These are phyloP conservation scores for Tanytarsus gracilentus DNA, from an alignment of 2,888 invertebrate genomes.

Conservation along the genomic window DNA sequence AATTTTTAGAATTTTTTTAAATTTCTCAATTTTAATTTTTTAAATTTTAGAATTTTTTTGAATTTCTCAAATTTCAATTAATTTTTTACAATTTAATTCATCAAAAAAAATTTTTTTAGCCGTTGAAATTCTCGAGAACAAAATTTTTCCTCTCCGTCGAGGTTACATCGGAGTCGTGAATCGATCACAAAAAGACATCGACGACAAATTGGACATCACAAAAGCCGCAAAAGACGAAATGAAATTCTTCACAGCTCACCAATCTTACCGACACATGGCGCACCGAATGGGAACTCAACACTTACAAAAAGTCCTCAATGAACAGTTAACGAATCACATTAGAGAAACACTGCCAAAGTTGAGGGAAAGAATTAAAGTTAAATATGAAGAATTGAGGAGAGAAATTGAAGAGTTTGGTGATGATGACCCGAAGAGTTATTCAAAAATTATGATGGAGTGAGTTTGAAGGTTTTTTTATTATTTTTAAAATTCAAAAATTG, in stretches of 20 bases:
- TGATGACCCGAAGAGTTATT: background rate
- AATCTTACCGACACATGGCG: slow-evolving; percentile 92
- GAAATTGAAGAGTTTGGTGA: background rate
- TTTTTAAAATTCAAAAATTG: slow-evolving; percentile 15
- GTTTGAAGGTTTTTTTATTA: background rate
- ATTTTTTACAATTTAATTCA: too few relatives aligned
- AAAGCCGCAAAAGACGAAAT: slow-evolving; percentile 91
- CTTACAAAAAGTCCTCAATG: slow-evolving; percentile 92
- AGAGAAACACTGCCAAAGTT: slow-evolving; percentile 92
- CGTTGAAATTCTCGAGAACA: slow-evolving; percentile 94
- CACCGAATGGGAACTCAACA: slow-evolving; percentile 96
- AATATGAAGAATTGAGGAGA: slow-evolving; percentile 96
- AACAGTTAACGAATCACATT: slow-evolving; percentile 98
- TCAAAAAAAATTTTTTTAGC: too few relatives aligned
- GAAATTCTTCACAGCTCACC: slow-evolving; percentile 97
- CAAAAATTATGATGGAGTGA: background rate
- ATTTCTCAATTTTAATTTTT: too few relatives aligned
- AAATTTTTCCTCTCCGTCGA: slow-evolving; percentile 80
- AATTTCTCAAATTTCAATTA: too few relatives aligned
- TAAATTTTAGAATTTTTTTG: too few relatives aligned
- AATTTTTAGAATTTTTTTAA: too few relatives aligned
- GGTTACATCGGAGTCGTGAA: slow-evolving; percentile 99
- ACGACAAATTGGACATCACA: slow-evolving; percentile 93
- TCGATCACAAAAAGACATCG: slow-evolving; percentile 97
- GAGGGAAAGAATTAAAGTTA: slow-evolving; percentile 93